Percentiles rank a stretch among this genome's conserved stretches.
Evolutionary conservation across 1,140 invertebrate genomes (phyloP).

Genomic region (Neoseiulus cucumeris): DNA sequence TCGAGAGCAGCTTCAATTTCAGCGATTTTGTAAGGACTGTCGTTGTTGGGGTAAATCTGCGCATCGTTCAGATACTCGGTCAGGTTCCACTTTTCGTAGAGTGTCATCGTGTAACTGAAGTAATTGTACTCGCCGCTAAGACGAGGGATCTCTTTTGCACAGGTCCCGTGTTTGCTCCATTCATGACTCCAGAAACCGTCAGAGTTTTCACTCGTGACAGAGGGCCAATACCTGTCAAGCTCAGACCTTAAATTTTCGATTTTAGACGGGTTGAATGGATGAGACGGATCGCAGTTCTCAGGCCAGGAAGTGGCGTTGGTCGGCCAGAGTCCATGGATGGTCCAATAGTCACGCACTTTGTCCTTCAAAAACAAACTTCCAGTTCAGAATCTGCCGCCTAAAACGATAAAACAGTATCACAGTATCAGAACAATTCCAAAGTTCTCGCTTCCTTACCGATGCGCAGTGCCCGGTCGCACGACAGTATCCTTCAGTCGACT

Average conservation of each 20-base stretch:
- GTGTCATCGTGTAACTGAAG: slow-evolving; percentile 15
- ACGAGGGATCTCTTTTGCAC: slow-evolving; percentile 14
- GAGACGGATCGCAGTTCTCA: slow-evolving; percentile 14
- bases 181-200: slow-evolving; percentile 18
- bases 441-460: neutral
- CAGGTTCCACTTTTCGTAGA: slow-evolving; percentile 12
- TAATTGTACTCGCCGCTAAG: slow-evolving; percentile 16
- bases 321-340: slow-evolving; percentile 18
- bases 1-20: slow-evolving; percentile 11
- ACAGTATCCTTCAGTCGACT: neutral
- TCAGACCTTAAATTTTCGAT: slow-evolving; percentile 11
- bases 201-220: slow-evolving; percentile 10
- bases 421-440: neutral
- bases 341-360: slow-evolving; percentile 13
- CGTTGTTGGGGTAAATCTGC: slow-evolving; percentile 11
- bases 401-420: too few species aligned
- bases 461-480: neutral
- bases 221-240: slow-evolving; percentile 13
- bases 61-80: slow-evolving; percentile 6
- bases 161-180: slow-evolving; percentile 18
- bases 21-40: neutral
- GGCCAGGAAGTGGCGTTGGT: slow-evolving; percentile 10
- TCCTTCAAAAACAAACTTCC: neutral
- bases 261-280: slow-evolving; percentile 9
- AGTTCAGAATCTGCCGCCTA: too few species aligned